These are phyloP conservation scores for Hydrozoanthus gracilis DNA, from an alignment of 92 coral and sea anemone genomes.

Conservation along the genomic window DNA sequence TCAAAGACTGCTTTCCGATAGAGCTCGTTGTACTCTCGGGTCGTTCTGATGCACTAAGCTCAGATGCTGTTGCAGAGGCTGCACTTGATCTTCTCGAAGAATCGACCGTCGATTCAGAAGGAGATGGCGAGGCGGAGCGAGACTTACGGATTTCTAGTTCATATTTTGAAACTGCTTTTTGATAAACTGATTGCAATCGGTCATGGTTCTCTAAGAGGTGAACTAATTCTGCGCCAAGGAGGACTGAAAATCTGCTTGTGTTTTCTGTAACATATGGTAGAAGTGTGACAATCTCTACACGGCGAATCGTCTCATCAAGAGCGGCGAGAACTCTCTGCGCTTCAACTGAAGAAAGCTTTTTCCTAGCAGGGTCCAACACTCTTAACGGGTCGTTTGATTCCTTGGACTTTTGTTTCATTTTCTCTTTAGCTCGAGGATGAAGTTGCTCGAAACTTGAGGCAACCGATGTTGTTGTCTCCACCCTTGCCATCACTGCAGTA, in stretches of 20 bases:
- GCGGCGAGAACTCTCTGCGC: constrained; percentile 95
- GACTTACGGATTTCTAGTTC: constrained; percentile 74
- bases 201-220: constrained; percentile 79
- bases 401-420: constrained; percentile 71
- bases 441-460: constrained; percentile 91
- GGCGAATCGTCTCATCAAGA: constrained; percentile 86
- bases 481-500: constrained; percentile 67
- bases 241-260: constrained; percentile 84
- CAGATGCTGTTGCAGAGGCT: constrained; percentile 51
- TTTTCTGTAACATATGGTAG: constrained; percentile 89
- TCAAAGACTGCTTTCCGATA: constrained; percentile 54
- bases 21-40: constrained; percentile 63
- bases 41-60: constrained; percentile 12
- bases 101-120: constrained; percentile 32
- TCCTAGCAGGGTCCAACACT: constrained; percentile 94
- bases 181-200: constrained; percentile 82
- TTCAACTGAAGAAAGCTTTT: constrained; percentile 96
- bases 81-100: constrained; percentile 81
- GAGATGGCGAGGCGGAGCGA: constrained; percentile 57
- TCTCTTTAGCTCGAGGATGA: constrained; percentile 75
- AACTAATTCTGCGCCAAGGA: constrained; percentile 83
- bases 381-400: constrained; percentile 86
- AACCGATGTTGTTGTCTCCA: constrained; percentile 91
- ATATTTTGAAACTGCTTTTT: constrained; percentile 78
- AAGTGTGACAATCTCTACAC: constrained; percentile 84